Conservation (phyloP, 2,888 invertebrate species). For the Sceliomorpha sp. region DNA sequence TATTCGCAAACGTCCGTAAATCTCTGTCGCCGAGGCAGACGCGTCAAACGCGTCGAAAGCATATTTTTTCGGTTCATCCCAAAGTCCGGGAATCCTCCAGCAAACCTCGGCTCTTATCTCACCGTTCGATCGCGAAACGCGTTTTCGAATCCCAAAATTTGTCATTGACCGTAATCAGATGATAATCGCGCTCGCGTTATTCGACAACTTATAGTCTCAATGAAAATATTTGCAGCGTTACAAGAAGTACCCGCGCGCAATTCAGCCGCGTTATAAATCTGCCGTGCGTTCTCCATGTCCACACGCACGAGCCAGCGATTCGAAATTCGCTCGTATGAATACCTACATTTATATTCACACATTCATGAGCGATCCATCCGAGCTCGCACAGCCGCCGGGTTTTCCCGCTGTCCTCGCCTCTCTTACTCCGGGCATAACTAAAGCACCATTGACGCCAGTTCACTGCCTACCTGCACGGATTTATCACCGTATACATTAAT, state of each 20-base stretch:
- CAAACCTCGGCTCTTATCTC: too few species aligned
- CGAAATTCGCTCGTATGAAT: conserved; percentile 49
- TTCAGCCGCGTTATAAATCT: conserved; percentile 44
- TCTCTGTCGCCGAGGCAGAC: too few species aligned
- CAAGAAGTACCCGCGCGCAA: conserved; percentile 27
- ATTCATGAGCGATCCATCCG: conserved; percentile 57
- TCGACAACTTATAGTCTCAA: conserved; percentile 1
- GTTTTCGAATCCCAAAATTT: too few species aligned
- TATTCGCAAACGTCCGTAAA: too few species aligned
- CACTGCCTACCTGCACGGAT: conserved; percentile 74
- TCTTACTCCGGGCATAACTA: conserved; percentile 49
- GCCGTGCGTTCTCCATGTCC: conserved; percentile 47
- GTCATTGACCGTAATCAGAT: not conserved
- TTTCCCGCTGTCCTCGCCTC: conserved; percentile 52
- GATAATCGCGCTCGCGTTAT: conserved; percentile 4
- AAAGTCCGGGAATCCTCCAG: too few species aligned
- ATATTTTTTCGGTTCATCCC: too few species aligned
- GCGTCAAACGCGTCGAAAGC: too few species aligned
- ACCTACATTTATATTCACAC: conserved; percentile 57
- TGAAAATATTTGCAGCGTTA: conserved; percentile 17
- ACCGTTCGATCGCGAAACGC: too few species aligned
- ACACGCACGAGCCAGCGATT: conserved; percentile 43
- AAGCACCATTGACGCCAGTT: conserved; percentile 77
- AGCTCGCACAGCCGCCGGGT: conserved; percentile 54
- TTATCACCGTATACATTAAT: conserved; percentile 71